Conservation (phyloP, 2,797 vertebrate species). For the Salmo trutta region DNA sequence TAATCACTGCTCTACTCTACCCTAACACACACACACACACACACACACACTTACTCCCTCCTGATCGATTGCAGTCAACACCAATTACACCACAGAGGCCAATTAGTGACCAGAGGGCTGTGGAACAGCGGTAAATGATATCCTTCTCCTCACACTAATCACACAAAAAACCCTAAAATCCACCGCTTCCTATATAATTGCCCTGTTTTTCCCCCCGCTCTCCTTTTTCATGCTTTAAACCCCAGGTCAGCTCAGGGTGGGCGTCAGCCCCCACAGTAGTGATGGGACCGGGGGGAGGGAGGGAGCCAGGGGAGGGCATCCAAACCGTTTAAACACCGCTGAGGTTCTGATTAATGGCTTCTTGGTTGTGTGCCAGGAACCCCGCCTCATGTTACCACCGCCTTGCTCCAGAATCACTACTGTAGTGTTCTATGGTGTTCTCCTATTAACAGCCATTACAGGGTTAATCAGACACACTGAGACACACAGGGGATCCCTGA, state of each 20-base stretch:
- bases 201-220: conserved; percentile 58
- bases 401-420: not conserved
- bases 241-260: conserved; percentile 17
- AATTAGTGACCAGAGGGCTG: conserved; percentile 49
- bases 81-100: conserved; percentile 47
- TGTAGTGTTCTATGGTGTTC: not conserved
- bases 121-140: conserved; percentile 60
- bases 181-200: conserved; percentile 68
- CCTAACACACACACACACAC: conserved; percentile 7
- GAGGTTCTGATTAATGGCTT: conserved; percentile 39
- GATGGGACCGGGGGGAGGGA: not conserved
- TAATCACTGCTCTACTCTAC: conserved; percentile 38
- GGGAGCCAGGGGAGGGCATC: not conserved
- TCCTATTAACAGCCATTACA: not conserved
- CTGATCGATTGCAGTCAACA: conserved; percentile 59
- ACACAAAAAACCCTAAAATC: conserved; percentile 25
- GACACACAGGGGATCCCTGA: not conserved
- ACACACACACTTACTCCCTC: conserved; percentile 28
- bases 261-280: not conserved
- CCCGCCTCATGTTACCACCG: not conserved
- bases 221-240: conserved; percentile 54
- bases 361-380: conserved; percentile 29
- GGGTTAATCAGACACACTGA: not conserved
- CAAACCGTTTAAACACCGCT: not conserved
- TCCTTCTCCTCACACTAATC: conserved; percentile 47